Conservation (phyloP, 2,888 invertebrate genomes). For the Beris morrisii region DNA sequence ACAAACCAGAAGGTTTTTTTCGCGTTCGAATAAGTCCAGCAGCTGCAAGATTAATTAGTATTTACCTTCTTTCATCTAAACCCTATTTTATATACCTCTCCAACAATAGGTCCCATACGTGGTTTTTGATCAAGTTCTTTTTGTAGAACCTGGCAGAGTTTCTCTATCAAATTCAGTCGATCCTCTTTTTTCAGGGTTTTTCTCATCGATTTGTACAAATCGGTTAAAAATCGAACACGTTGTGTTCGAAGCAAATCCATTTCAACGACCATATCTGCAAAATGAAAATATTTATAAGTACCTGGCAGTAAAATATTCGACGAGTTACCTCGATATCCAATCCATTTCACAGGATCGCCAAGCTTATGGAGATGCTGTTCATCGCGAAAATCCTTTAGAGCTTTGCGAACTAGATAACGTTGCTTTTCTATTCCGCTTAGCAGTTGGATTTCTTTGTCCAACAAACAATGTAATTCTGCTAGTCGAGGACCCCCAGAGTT, state of each 20-base stretch:
- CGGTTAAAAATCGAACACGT: conserved; percentile 72
- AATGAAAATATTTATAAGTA: conserved; percentile 2
- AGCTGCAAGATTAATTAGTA: conserved; percentile 42
- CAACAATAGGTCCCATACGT: neutral
- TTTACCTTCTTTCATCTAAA: neutral
- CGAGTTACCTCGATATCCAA: conserved; percentile 67
- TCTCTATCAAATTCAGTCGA: conserved; percentile 69
- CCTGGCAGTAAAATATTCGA: neutral
- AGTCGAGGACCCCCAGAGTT: conserved; percentile 70
- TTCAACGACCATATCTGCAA: conserved; percentile 61
- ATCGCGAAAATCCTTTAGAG: conserved; percentile 63
- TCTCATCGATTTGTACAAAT: conserved; percentile 69
- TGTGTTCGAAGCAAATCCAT: conserved; percentile 84
- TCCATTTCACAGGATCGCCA: conserved; percentile 75
- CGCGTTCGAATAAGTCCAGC: conserved; percentile 52
- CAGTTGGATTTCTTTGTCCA: conserved; percentile 74
- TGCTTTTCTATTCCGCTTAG: conserved; percentile 70
- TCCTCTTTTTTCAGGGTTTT: conserved; percentile 64
- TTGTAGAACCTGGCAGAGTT: conserved; percentile 65
- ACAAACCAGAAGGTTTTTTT: conserved; percentile 49
- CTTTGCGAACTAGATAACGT: conserved; percentile 63
- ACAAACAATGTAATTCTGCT: conserved; percentile 68
- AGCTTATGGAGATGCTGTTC: conserved; percentile 67
- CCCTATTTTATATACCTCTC: conserved; percentile 1
- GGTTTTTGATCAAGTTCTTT: conserved; percentile 42